Percentiles rank a stretch among this genome's conserved stretches.
Evolutionary conservation across 2,797 vertebrate genomes (phyloP).

Genomic region (Bovichtus variegatus): DNA sequence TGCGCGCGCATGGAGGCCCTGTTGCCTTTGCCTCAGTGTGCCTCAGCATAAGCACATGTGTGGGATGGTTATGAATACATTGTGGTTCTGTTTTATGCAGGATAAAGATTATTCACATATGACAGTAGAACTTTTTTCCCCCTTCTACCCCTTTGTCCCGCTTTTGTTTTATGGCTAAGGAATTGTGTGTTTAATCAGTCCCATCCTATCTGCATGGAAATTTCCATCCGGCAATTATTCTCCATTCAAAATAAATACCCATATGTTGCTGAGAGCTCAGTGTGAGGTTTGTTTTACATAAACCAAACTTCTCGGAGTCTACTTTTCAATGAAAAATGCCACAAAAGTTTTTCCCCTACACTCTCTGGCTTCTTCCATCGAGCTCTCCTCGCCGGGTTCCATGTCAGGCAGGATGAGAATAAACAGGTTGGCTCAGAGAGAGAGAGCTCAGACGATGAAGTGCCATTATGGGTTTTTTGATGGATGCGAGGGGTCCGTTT

Average conservation of each 20-base stretch:
- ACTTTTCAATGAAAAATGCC: conserved; percentile 49
- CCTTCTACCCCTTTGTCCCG: conserved; percentile 28
- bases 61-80: conserved; percentile 55
- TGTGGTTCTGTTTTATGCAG: conserved; percentile 62
- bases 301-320: conserved; percentile 49
- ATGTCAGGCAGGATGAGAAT: conserved; percentile 65
- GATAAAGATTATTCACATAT: conserved; percentile 70
- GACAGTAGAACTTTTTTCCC: conserved; percentile 44
- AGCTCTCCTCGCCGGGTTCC: conserved; percentile 46
- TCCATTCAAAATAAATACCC: conserved; percentile 69
- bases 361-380: conserved; percentile 52
- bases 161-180: conserved; percentile 60
- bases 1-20: background rate
- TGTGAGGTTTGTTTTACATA: conserved; percentile 64
- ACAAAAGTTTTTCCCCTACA: conserved; percentile 52
- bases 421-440: conserved; percentile 61
- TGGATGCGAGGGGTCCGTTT: conserved; percentile 68
- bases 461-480: conserved; percentile 71
- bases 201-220: conserved; percentile 76
- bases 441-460: conserved; percentile 68
- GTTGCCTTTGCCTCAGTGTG: conserved; percentile 33
- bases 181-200: conserved; percentile 73
- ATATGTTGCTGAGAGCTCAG: conserved; percentile 55
- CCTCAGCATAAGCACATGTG: conserved; percentile 48
- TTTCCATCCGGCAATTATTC: conserved; percentile 79